Base-by-base conservation (phyloP, 2,888 invertebrate genomes). In the Strigamia crassipes region DNA sequence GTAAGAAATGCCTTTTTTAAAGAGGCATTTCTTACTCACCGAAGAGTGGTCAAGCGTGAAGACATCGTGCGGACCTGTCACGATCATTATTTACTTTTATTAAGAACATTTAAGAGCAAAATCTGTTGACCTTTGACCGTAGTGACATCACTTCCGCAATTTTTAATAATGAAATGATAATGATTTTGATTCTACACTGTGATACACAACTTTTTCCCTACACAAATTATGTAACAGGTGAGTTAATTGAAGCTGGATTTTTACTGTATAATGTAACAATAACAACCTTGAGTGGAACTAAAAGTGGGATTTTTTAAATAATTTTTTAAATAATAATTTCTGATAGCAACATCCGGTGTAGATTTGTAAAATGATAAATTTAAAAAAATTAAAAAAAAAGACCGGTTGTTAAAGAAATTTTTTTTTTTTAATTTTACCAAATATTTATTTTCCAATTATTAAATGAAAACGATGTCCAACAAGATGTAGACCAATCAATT, bases 241-340 rank as follows among this genome's bases (percentile, higher is more conserved):
- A 66, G 66, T 31, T 66, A 66, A 66, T 66, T 66, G 66, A 66
- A 66, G 66, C 27, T 27, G 31, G 66, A 66, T 66, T 66, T 66
- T 66, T 66, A 66, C 23, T 66, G 66, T 66, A 66, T 66, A 66
- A 66, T 66, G 31, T 66, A 66, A 31, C 66, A 66, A 66, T 51
- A 66, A 66, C 31, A 66, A 66, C 66, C 66, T 66, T 66, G 66
- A 66, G 27, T 66, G 13, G 66, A 51, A 27, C 66, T 9, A 66
- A 66, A 66, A 66, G 31, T 66, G 31, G 66, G 27, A 23, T 66
- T 66, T 66, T 66, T 66, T 66, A 66, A 27, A 27, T 66, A 27
- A 66, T 66, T 66, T 66, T 66, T 66, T 61, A 23, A 23, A 15
- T 31, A 66, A 66, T 66, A 51, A 51, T 51, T n/a, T 66, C 27